Percentiles rank a stretch among this genome's conserved stretches.
phyloP scores from a whole-genome alignment of 1,140 invertebrate species.

The Trachymyrmex septentrionalis region DNA sequence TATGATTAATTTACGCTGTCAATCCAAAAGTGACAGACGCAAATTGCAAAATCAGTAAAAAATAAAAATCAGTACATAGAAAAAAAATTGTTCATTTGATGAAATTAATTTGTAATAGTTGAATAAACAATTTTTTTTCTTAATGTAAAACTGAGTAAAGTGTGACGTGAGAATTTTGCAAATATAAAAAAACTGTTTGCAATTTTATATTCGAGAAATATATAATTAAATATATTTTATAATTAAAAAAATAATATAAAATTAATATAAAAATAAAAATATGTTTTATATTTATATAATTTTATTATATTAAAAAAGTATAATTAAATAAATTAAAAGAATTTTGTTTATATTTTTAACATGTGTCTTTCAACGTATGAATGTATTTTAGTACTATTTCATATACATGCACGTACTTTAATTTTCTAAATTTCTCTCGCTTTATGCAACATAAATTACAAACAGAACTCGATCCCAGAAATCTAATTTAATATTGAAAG shows the following conservation, averaged over 20 bases:
- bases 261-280: no score
- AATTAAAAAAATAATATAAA: no score
- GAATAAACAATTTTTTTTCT: no score
- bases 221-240: no score
- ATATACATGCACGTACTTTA: background rate
- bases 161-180: background rate
- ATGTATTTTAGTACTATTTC: no score
- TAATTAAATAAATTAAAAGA: background rate
- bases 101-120: no score
- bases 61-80: no score
- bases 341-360: background rate
- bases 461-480: background rate
- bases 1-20: background rate
- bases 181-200: background rate
- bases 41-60: background rate
- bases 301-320: no score
- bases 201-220: background rate
- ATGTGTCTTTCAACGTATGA: background rate
- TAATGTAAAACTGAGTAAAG: background rate
- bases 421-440: background rate
- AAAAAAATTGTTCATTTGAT: no score
- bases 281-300: no score
- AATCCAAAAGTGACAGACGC: background rate
- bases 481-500: no score
- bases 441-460: background rate